Percentiles rank a stretch among this genome's conserved stretches.
Conservation (phyloP, 2,113 vertebrate genomes). For the Chamaea fasciata region DNA sequence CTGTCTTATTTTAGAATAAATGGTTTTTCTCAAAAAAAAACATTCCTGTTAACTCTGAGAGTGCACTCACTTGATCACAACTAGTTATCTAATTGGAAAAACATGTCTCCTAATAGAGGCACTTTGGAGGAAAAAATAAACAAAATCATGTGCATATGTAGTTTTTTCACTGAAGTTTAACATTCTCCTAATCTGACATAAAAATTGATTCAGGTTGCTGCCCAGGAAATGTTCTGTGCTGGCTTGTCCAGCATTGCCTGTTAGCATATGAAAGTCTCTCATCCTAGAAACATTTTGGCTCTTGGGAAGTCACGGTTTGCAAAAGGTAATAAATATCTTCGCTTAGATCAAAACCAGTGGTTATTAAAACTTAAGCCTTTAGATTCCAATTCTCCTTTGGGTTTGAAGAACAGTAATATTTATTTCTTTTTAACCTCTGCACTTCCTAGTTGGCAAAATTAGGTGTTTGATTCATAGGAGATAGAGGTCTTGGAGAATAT, state of each 20-base stretch:
- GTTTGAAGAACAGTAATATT: background rate
- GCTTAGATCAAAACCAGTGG: background rate
- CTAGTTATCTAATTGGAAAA: background rate
- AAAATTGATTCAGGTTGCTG: background rate
- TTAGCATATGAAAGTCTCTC: background rate
- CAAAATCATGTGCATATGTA: background rate
- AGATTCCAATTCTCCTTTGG: background rate
- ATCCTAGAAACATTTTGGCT: background rate
- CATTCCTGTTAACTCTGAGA: background rate
- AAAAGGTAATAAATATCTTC: background rate
- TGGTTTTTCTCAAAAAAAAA: rapidly evolving
- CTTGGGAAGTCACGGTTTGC: background rate
- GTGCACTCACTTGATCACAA: background rate
- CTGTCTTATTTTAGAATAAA: background rate
- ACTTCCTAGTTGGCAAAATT: background rate
- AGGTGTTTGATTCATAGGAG: background rate
- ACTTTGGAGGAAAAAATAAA: background rate
- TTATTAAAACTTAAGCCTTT: background rate
- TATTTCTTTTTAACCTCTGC: background rate
- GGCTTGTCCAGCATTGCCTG: background rate
- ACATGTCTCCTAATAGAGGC: background rate
- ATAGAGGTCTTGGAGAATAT: background rate
- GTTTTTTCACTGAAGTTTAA: background rate
- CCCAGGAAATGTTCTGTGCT: background rate
- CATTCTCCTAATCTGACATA: background rate